Base-by-base conservation (phyloP, 2,888 invertebrate genomes). In the Rhamphomyia laevipes region DNA sequence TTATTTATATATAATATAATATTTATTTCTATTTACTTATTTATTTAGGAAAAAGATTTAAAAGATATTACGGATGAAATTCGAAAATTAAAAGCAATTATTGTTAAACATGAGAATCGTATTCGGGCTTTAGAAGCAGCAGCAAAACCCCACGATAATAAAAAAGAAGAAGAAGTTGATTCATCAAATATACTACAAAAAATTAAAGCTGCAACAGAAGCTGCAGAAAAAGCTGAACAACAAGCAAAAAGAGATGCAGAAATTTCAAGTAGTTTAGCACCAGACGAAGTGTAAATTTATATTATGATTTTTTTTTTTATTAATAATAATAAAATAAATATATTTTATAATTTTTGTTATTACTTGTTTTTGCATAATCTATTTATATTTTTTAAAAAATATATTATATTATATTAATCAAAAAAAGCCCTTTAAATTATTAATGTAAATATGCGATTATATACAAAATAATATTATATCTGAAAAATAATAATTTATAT, bases 41-140 rank as follows among this genome's bases (percentile, higher is more conserved):
- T 38, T n/a, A 13, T 68, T 56, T 66, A 77, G 53, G 72, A 74
- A 31, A 61, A 65, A 56, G 81, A 85, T 56, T 73, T 91, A 16
- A 87, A 88, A 59, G 90, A 90, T 64, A 78, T 90, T 58, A 80
- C 84, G 38, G 90, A 92, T 64, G 92, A 92, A 70, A 90, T 93
- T 59, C 81, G 91, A 51, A 91, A 91, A 67, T 72, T 93, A 56
- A 93, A 93, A 65, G 86, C 91, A n/a, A 88, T 93, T 69, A 89
- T 93, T 58, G 87, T 93, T 23, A 92, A 92, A 64, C 93, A 93
- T 64, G 93, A 93, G 73, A 91, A 89, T 57, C 68, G 71, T 51
- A 69, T 71, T 49, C 67, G 71, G 21, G 69, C 69, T 46, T 58
- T 71, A 53, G 71, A 71, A 57, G 70, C 71, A 4, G 62, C 67